These are phyloP conservation scores for Zelleria hepariella DNA, from an alignment of 2,888 invertebrate species.

Conservation along the genomic window DNA sequence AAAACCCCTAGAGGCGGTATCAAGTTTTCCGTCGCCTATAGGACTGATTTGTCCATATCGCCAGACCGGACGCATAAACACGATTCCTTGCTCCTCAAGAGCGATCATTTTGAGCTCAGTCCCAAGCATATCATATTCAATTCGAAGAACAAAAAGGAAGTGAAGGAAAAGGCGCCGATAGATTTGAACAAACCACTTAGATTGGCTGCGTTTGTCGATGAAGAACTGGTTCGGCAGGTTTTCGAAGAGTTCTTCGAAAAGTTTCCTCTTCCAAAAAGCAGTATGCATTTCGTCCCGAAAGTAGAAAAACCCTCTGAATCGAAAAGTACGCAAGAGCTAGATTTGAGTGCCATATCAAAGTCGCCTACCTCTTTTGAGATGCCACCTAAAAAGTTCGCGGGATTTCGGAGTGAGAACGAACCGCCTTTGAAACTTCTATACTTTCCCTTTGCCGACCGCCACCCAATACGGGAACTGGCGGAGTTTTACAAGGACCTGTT, in stretches of 20 bases:
- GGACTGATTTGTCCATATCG: conserved; percentile 94
- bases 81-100: conserved; percentile 84
- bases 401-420: conserved; percentile 64
- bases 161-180: conserved; percentile 45
- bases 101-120: conserved; percentile 90
- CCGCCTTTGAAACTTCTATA: conserved; percentile 79
- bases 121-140: conserved; percentile 75
- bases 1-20: conserved; percentile 91
- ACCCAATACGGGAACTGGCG: conserved; percentile 80
- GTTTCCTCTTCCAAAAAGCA: conserved; percentile 48
- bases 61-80: conserved; percentile 83
- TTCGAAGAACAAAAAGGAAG: conserved; percentile 73
- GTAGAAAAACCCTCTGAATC: conserved; percentile 25
- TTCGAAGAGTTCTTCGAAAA: conserved; percentile 49
- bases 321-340: conserved; percentile 54
- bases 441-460: conserved; percentile 83
- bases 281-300: conserved; percentile 52
- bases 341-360: conserved; percentile 34
- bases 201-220: conserved; percentile 82
- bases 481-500: conserved; percentile 87
- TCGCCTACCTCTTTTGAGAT: conserved; percentile 54
- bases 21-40: conserved; percentile 85
- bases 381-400: conserved; percentile 58
- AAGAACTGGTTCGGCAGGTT: conserved; percentile 37
- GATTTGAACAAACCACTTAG: conserved; percentile 81